Evolutionary conservation across 2,888 invertebrate genomes (phyloP).

Genomic region (Epistrophe eligans): DNA sequence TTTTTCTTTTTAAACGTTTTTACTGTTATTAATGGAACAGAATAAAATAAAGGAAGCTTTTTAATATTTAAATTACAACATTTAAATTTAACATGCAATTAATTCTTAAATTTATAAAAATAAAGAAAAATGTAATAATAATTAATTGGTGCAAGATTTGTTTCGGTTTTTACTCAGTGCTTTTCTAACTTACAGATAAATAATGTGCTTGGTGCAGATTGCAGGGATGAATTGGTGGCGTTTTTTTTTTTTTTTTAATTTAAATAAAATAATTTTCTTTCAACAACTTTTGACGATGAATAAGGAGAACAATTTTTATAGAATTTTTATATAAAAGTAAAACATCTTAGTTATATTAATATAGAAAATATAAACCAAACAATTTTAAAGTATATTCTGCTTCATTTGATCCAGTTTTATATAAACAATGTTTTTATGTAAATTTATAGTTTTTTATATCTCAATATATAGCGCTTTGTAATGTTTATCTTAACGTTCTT

Average conservation of each 20-base stretch:
- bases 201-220: slow-evolving; percentile 58
- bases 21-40: slow-evolving; percentile 24
- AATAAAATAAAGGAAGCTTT: slow-evolving; percentile 14
- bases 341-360: too few relatives aligned
- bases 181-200: slow-evolving; percentile 52
- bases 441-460: too few relatives aligned
- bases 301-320: background rate
- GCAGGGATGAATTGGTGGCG: slow-evolving; percentile 36
- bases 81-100: slow-evolving; percentile 46
- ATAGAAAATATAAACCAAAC: too few relatives aligned
- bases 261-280: background rate
- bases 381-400: too few relatives aligned
- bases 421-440: too few relatives aligned
- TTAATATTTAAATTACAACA: slow-evolving; percentile 51
- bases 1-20: slow-evolving; percentile 20
- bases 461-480: too few relatives aligned
- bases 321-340: too few relatives aligned
- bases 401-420: too few relatives aligned
- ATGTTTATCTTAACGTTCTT: too few relatives aligned
- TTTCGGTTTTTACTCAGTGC: slow-evolving; percentile 77
- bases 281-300: slow-evolving; percentile 18
- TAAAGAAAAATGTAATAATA: background rate
- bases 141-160: slow-evolving; percentile 77
- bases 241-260: background rate
- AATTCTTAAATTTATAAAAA: background rate